Evolutionary conservation across 2,797 vertebrate genomes (phyloP), one percentile per base, ranked within the genome.

Genomic region (Amniataba percoides): DNA sequence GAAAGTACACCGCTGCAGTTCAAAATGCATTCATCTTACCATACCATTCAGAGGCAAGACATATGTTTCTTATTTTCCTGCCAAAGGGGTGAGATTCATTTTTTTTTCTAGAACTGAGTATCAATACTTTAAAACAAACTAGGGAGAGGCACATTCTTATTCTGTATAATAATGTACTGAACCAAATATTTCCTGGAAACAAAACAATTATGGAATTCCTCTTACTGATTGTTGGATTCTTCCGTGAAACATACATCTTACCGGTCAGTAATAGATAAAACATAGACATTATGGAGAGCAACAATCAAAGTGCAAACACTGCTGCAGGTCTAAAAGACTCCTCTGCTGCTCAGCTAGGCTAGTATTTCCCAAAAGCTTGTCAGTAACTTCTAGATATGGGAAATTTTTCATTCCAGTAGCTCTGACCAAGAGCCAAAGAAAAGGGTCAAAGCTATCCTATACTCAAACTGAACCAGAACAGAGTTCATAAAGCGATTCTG

Each of bases 391-490:
- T 21, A 62, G 60, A 87, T 86, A 79, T 64, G 69, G 61, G 84
- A 77, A 11, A 73, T 67, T 23, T 80, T 58, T 84, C 65, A 78
- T 91, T 82, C 63, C 70, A 78, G 77, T 75, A 76, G 77, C 68
- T 81, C 53, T 69, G 71, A 87, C 69, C 13, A 43, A 13, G 34
- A 77, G 85, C 82, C 84, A 91, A 83, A 87, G 72, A 78, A 86
- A 87, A 87, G 48, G 61, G 36, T 77, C 34, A 39, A 75, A 77
- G 34, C n/a, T 25, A 34, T 80, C 56, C 23, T 16, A 52, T 69
- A 39, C 51, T 60, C 53, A 53, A 53, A 51, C 66, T 58, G 34
- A 65, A 57, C 68, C 69, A 25, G 42, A 76, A 66, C 59, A 57
- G 66, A 72, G 63, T 70, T 73, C 63, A 53, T 19, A 15, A 40